Percentiles rank a stretch among this genome's conserved stretches.
phyloP scores from a whole-genome alignment of 35 echinoderm and acorn worm species.

The Chiridota heheva region DNA sequence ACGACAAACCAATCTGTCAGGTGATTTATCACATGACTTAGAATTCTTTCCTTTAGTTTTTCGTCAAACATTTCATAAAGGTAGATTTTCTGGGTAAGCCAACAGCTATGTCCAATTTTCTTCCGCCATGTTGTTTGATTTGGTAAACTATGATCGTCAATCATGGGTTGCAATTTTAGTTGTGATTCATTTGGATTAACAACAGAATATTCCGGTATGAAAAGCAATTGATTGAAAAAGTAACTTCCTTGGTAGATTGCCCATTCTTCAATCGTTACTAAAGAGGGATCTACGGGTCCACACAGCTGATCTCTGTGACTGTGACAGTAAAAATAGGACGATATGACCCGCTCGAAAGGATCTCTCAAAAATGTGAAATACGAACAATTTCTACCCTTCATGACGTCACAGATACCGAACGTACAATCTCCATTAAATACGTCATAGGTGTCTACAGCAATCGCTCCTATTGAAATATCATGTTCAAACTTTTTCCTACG shows the following conservation, averaged over 20 bases:
- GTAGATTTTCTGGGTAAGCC: slow-evolving; percentile 4
- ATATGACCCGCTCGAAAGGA: slow-evolving; percentile 32
- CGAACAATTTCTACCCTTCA: slow-evolving; percentile 3
- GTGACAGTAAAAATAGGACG: slow-evolving; percentile 15
- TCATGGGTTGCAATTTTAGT: slow-evolving; percentile 4
- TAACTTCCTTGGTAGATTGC: slow-evolving; percentile 36
- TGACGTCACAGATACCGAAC: slow-evolving; percentile 22
- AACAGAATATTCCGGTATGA: slow-evolving; percentile 21
- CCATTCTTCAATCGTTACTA: slow-evolving; percentile 26
- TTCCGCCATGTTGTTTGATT: background rate
- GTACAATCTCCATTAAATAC: slow-evolving; percentile 15
- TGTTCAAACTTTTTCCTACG: too few relatives aligned
- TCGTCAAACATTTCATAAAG: background rate
- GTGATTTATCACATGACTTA: background rate
- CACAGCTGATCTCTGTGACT: slow-evolving; percentile 12
- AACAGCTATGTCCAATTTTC: background rate
- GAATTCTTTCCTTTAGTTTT: background rate
- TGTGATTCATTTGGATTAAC: too few relatives aligned
- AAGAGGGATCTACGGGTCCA: background rate
- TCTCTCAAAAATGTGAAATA: slow-evolving; percentile 36
- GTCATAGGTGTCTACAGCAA: too few relatives aligned
- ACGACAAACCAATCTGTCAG: background rate
- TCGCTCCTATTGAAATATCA: too few relatives aligned
- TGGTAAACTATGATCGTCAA: background rate
- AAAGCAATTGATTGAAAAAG: slow-evolving; percentile 16